phyloP scores from a whole-genome alignment of 1,140 invertebrate species.

The Contarinia nasturtii region DNA sequence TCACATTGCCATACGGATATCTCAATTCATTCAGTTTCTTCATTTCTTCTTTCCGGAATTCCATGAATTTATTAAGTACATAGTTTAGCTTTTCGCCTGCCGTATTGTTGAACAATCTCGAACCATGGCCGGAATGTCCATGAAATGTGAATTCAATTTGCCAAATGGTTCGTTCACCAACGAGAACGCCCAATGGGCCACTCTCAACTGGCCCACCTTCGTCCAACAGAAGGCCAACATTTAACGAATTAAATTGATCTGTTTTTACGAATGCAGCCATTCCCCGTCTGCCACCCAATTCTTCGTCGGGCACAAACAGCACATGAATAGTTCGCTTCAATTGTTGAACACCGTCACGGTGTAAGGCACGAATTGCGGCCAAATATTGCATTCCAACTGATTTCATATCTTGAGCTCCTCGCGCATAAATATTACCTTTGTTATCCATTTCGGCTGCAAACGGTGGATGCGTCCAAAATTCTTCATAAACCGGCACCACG shows the following conservation, averaged over 20 bases:
- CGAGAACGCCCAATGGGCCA: too few species aligned
- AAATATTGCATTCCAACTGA: constrained; percentile 64
- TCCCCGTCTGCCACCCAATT: constrained; percentile 24
- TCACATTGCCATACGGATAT: constrained; percentile 49
- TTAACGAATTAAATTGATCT: constrained; percentile 44
- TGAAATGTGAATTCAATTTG: constrained; percentile 36
- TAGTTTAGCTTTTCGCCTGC: constrained; percentile 53
- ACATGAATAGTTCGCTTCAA: constrained; percentile 2
- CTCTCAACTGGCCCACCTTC: constrained; percentile 53
- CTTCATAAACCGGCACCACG: constrained; percentile 68
- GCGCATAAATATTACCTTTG: constrained; percentile 62
- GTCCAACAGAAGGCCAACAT: constrained; percentile 61
- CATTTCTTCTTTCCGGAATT: constrained; percentile 40
- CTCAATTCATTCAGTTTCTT: constrained; percentile 33
- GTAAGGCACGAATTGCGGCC: constrained; percentile 52
- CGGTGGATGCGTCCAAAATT: constrained; percentile 65
- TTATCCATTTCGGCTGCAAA: constrained; percentile 58
- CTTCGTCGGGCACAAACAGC: constrained; percentile 16
- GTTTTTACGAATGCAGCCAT: constrained; percentile 49
- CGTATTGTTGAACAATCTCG: constrained; percentile 50
- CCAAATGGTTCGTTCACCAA: too few species aligned
- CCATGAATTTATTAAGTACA: constrained; percentile 54
- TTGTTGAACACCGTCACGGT: constrained; percentile 13
- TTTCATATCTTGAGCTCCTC: constrained; percentile 74
- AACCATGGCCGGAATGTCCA: constrained; percentile 69